A percentile compares a stretch with the other conserved stretches of the same genome.
These are phyloP conservation scores for Ariopsis seemanni DNA, from an alignment of 2,113 vertebrate genomes.

Conservation along the genomic window DNA sequence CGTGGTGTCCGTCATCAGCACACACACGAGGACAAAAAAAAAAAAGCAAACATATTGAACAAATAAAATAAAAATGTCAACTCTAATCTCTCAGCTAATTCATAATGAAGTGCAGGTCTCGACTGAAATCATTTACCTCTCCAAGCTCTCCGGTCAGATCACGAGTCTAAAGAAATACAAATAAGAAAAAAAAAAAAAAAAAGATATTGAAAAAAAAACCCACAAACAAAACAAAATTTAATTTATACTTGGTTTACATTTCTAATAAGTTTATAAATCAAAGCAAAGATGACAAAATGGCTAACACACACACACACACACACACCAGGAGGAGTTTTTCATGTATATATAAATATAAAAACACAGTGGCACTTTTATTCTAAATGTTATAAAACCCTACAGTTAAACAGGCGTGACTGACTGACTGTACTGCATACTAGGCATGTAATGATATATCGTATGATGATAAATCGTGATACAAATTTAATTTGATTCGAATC, in stretches of 20 bases:
- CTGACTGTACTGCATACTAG: no score
- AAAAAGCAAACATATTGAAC: background rate
- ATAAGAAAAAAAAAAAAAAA: background rate
- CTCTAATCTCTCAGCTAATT: background rate
- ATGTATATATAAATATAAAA: no score
- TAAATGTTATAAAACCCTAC: no score
- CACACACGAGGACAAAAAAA: no score
- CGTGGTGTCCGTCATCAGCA: no score
- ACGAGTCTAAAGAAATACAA: constrained; percentile 21
- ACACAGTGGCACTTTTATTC: background rate
- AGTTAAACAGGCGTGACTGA: background rate
- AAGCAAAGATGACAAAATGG: background rate
- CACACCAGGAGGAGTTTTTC: background rate
- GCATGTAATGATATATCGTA: no score
- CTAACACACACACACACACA: background rate
- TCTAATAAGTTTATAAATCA: background rate
- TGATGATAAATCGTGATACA: no score
- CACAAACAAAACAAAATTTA: background rate
- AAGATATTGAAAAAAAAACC: no score
- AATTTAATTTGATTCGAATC: no score
- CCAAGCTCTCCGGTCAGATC: constrained; percentile 27
- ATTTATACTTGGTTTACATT: background rate
- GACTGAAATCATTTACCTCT: constrained; percentile 19
- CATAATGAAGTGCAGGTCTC: background rate
- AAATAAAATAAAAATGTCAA: background rate